These are phyloP conservation scores for Yoshiicerus persimilis DNA, from an alignment of 1,140 invertebrate genomes.

Conservation along the genomic window DNA sequence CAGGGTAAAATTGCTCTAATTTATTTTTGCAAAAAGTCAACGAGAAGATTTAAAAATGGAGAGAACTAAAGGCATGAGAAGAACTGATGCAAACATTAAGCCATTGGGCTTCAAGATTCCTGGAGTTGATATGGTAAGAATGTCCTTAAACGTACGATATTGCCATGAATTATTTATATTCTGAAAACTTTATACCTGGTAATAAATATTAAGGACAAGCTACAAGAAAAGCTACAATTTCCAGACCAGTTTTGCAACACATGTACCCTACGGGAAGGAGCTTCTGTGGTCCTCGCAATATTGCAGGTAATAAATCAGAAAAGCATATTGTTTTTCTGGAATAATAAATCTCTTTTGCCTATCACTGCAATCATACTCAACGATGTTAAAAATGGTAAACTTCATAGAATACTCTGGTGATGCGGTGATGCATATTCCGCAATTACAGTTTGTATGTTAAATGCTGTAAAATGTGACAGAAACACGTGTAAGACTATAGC, in stretches of 20 bases:
- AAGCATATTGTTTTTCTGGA: too few species aligned
- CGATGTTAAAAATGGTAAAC: too few species aligned
- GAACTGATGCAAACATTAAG: background rate
- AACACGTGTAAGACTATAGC: too few species aligned
- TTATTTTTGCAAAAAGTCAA: too few species aligned
- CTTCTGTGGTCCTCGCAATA: background rate
- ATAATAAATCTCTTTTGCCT: too few species aligned
- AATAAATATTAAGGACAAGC: slow-evolving; percentile 5
- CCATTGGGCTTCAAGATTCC: background rate
- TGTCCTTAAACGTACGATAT: background rate
- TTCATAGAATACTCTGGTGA: background rate
- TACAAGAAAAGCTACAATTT: slow-evolving; percentile 29
- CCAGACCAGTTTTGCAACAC: slow-evolving; percentile 25
- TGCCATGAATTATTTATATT: background rate
- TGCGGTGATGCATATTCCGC: background rate
- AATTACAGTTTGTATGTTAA: too few species aligned
- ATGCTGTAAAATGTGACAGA: too few species aligned
- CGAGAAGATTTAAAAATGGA: background rate
- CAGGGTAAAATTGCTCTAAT: too few species aligned
- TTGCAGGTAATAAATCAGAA: background rate
- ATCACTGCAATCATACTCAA: too few species aligned
- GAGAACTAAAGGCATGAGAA: background rate
- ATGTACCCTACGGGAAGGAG: slow-evolving; percentile 38
- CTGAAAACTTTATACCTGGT: background rate
- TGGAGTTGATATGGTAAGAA: background rate